Evolutionary conservation across 1,140 invertebrate species (phyloP), one percentile per base, ranked within the genome.

Genomic region (Pogonus chalceus): DNA sequence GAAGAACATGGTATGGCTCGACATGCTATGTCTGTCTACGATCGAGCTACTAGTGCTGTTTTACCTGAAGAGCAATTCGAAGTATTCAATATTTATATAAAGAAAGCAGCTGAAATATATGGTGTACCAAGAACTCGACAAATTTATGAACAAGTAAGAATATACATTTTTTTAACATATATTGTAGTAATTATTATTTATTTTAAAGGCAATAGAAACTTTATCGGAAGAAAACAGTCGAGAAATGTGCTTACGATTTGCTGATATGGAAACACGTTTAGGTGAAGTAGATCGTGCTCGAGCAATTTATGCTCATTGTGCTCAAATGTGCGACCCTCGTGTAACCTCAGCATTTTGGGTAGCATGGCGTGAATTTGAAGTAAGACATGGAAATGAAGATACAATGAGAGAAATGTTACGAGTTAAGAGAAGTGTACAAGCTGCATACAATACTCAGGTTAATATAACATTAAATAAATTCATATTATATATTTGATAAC

Each of bases 291-390:
- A 98, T 70, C 76, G 97, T 60, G 95, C 96, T 0, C 76, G 97
- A 62, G 93, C 93, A 0, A 94, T 99, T 65, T 99, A 98, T 71
- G 87, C 88, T 0, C 95, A 99, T 72, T 98, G 94, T 67, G 95
- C 93, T 62, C 96, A 99, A 79, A 96, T 99, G 63, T 98, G 95
- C 75, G 97, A 99, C 80, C 97, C 97, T 3, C 81, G 96, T 62
- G 88, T 93, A 1, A 92, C 95, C 7, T 79, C 81, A 2, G 84
- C 89, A 26, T 99, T 99, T 68, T 99, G 97, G 97, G 87, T 94
- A 68, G 90, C 90, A 4, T 99, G 97, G 97, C 98, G 97, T 74
- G 93, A 98, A 62, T 99, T 99, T 78, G 97, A 99, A 79, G 90
- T 97, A 31, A 83, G 90, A 47, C 96, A 99, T 76, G 97, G 97